phyloP scores from a whole-genome alignment of 2,797 vertebrate species.

The Pseudochaenichthys georgianus region DNA sequence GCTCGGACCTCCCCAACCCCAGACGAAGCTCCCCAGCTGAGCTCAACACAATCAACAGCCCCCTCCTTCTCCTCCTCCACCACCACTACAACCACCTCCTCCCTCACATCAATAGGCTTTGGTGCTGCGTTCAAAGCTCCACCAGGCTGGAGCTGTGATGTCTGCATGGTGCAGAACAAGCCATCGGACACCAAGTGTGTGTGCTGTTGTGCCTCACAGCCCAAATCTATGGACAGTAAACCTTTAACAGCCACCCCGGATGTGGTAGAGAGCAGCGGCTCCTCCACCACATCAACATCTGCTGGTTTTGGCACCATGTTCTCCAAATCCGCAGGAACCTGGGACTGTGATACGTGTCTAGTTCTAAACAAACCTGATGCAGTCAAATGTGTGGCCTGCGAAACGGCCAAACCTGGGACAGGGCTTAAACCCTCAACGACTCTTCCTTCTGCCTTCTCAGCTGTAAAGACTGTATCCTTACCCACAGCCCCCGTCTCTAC shows the following conservation, averaged over 20 bases:
- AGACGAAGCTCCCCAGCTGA: constrained; percentile 50
- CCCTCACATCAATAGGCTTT: constrained; percentile 71
- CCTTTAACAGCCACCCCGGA: constrained; percentile 30
- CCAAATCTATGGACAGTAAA: constrained; percentile 82
- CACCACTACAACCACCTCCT: constrained; percentile 60
- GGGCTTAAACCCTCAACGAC: constrained; percentile 91
- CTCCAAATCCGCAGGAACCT: constrained; percentile 86
- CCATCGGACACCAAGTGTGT: constrained; percentile 86
- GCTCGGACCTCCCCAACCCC: constrained; percentile 54
- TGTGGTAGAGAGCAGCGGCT: constrained; percentile 54
- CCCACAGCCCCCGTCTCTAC: constrained; percentile 78
- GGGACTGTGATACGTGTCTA: constrained; percentile 98
- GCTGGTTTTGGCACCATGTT: constrained; percentile 79
- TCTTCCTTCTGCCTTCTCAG: constrained; percentile 81
- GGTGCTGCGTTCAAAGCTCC: constrained; percentile 84
- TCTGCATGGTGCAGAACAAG: constrained; percentile 88
- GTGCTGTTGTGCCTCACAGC: constrained; percentile 85
- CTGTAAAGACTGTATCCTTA: constrained; percentile 74
- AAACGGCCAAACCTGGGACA: constrained; percentile 94
- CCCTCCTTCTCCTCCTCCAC: constrained; percentile 73
- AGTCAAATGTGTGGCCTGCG: constrained; percentile 95
- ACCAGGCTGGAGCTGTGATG: constrained; percentile 87
- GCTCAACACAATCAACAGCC: constrained; percentile 49
- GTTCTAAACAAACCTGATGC: constrained; percentile 94
- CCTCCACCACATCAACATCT: constrained; percentile 48